Percentiles rank a stretch among this genome's conserved stretches.
phyloP scores from a whole-genome alignment of 2,113 vertebrate genomes.

The Typhlomys cinereus region DNA sequence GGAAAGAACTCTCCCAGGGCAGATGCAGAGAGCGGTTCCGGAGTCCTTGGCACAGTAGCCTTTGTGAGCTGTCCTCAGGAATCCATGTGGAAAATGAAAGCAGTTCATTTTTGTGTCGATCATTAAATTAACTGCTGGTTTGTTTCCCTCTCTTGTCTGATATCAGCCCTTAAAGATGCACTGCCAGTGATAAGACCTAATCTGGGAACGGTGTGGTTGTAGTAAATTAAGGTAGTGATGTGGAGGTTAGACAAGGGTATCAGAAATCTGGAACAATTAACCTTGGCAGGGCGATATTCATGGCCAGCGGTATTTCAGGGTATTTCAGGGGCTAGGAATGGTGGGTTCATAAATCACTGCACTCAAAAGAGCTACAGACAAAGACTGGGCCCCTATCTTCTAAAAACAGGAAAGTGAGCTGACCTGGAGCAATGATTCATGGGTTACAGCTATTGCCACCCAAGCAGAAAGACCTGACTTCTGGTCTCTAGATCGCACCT shows the following conservation, averaged over 20 bases:
- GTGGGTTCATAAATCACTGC: constrained; percentile 12
- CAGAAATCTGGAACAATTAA: not conserved
- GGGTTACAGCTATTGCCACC: too few species aligned
- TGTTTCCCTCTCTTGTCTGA: not conserved
- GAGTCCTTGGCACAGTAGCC: not conserved
- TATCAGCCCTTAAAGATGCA: constrained; percentile 25
- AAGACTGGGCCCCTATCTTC: not conserved
- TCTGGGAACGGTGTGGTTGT: not conserved
- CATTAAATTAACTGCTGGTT: not conserved
- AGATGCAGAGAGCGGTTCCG: not conserved
- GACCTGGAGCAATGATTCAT: too few species aligned
- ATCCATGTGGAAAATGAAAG: not conserved
- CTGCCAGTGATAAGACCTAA: not conserved
- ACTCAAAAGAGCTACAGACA: not conserved
- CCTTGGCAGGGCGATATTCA: not conserved
- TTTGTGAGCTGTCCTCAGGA: not conserved
- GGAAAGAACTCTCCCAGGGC: not conserved
- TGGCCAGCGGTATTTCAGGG: not conserved
- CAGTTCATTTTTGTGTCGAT: not conserved
- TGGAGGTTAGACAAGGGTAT: not conserved
- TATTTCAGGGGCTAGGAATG: not conserved
- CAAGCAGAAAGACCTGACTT: too few species aligned
- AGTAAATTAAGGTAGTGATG: not conserved
- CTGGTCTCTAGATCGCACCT: too few species aligned
- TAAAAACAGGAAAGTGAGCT: too few species aligned